Evolutionary conservation across 2,113 vertebrate species (phyloP), one percentile per base, ranked within the genome.

Genomic region (Machaerirhynchus nigripectus): DNA sequence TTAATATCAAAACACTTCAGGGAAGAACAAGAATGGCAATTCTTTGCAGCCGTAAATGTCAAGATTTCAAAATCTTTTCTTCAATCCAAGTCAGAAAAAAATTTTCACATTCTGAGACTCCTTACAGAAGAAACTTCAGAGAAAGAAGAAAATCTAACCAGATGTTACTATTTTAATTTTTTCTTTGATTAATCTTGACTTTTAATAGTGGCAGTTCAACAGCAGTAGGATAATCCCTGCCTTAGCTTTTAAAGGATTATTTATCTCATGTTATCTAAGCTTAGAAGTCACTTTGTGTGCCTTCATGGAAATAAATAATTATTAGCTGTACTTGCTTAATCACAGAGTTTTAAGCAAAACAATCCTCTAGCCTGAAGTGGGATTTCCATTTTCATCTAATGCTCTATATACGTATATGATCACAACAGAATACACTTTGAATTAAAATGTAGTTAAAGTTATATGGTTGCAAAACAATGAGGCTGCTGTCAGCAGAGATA

Each of bases 281-380:
- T 93, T 92, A 73, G 46, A 86, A 92, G 31, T 80, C 10, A 79
- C 63, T 79, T 46, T 60, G 75, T 80, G 26, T 93, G 61, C 59
- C 79, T 95, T 88, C 73, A 76, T 60, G 19, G 40, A 56, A 89
- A 93, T 76, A 93, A 94, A 84, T 65, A 95, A 87, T 87, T 94
- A 84, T 59, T 68, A 94, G 76, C 59, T 65, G 35, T 80, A 82
- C 52, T 84, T 89, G 42, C 60, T 95, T 86, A 77, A 89, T 92
- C 82, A 76, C 22, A 88, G 49, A 71, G 18, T 94, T 95, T 94
- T 80, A 92, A 82, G 67, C 26, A 92, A 93, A 87, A 69, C 12
- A 46, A 55, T 90, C 46, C 63, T 61, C 46, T 93, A 93, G 59
- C 46, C 63, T 83, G 82, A 90, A 88, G 31, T 69, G 63, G 53